Conservation (phyloP, 2,797 vertebrate species). For the Acanthis flammea region DNA sequence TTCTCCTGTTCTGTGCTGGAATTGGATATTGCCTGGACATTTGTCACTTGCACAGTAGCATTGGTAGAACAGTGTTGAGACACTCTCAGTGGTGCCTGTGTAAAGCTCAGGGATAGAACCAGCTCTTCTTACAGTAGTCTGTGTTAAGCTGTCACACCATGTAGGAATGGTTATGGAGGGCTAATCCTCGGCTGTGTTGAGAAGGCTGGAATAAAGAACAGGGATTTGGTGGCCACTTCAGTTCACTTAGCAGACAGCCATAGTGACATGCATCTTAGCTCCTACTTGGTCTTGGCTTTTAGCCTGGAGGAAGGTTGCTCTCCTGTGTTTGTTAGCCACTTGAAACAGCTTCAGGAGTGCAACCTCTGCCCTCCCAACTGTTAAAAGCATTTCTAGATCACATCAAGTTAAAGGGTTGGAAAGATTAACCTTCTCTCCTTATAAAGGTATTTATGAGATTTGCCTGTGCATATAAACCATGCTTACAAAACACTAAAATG, state of each 20-base stretch:
- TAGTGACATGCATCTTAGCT: not conserved
- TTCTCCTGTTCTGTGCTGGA: not conserved
- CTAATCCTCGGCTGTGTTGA: not conserved
- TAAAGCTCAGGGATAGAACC: not conserved
- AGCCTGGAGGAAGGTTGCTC: not conserved
- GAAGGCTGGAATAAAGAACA: not conserved
- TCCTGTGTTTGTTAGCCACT: not conserved
- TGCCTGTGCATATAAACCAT: not conserved
- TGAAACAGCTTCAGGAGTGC: not conserved
- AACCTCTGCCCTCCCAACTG: not conserved
- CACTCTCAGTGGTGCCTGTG: not conserved
- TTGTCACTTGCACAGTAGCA: accelerated
- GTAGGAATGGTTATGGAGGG: not conserved
- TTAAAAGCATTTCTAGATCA: not conserved
- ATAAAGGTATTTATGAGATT: not conserved
- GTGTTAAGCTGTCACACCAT: not conserved
- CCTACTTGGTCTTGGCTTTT: not conserved
- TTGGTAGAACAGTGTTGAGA: not conserved
- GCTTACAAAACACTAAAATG: not conserved
- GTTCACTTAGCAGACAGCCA: not conserved
- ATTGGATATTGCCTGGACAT: not conserved
- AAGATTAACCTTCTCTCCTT: not conserved
- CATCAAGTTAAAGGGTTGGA: not conserved
- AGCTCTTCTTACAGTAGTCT: not conserved
- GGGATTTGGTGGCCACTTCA: not conserved